Percentiles rank a stretch among this genome's conserved stretches.
These are phyloP conservation scores for Oncorhynchus gorbuscha DNA, from an alignment of 2,113 vertebrate species.

Conservation along the genomic window DNA sequence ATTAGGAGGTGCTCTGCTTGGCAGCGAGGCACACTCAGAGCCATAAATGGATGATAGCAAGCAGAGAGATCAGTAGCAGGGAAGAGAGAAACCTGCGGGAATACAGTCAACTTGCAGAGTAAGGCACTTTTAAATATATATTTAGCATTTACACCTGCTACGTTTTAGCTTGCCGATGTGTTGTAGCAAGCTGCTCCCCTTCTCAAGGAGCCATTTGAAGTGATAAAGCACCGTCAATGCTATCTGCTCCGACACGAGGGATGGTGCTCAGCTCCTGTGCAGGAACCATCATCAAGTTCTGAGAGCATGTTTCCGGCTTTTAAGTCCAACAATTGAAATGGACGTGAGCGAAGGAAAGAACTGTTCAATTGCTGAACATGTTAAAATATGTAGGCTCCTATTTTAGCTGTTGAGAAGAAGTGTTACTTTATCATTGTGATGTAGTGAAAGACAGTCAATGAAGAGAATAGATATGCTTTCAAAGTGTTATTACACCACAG, in stretches of 20 bases:
- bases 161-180: slow-evolving; percentile 52
- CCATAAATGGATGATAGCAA: slow-evolving; percentile 74
- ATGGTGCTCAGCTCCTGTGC: slow-evolving; percentile 42
- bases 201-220: slow-evolving; percentile 50
- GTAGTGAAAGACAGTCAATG: background rate
- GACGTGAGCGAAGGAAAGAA: background rate
- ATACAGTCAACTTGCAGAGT: slow-evolving; percentile 67
- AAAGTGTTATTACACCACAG: slow-evolving; percentile 1
- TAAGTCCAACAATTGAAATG: slow-evolving; percentile 17
- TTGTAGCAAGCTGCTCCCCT: slow-evolving; percentile 7
- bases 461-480: background rate
- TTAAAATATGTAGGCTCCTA: slow-evolving; percentile 11
- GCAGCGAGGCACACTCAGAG: slow-evolving; percentile 65
- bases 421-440: background rate
- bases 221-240: slow-evolving; percentile 58
- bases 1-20: slow-evolving; percentile 75
- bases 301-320: slow-evolving; percentile 7
- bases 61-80: slow-evolving; percentile 70
- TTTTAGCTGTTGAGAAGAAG: slow-evolving; percentile 9
- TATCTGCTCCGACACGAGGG: slow-evolving; percentile 20
- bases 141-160: slow-evolving; percentile 77
- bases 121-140: slow-evolving; percentile 70
- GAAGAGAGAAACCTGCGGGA: slow-evolving; percentile 55
- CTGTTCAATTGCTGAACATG: slow-evolving; percentile 17
- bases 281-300: slow-evolving; percentile 25